Base-by-base conservation (phyloP, 2,113 vertebrate species). In the Austrofundulus limnaeus region DNA sequence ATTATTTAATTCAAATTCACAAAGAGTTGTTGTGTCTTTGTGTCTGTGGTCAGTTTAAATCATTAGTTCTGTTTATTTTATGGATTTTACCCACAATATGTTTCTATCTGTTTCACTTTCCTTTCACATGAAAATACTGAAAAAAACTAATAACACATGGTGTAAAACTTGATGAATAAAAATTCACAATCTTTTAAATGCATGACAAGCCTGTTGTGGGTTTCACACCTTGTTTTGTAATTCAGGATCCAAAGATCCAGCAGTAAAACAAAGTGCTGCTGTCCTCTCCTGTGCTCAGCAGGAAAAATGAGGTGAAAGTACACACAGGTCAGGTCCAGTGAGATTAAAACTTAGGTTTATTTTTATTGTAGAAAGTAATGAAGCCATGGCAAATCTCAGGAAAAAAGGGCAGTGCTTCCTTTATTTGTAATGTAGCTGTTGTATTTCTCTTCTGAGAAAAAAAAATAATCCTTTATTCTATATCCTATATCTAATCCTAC, bases 251-350 rank as follows among this genome's bases (percentile, higher is more conserved):
- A 28, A 28, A 28, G 28, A 47, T 25, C 4, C 16, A 45, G 49
- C 50, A 46, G 17, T 47, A 5, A 63, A 55, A 59, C 48, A 14
- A 70, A 53, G 45, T 31, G 23, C 19, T 57, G 52, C 56, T n/a
- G 34, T 16, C 21, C 47, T 11, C 4, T 38, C 2, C 16, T 51
- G 28, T 42, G 6, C 39, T 58, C 67, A 50, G 72, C 59, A 42
- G 61, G 7, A 41, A 23, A 62, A 59, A 13, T n/a, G 12, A 34
- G 19, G n/a, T 16, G 8, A 9, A 17, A 28, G 11, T 13, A 20
- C 25, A 8, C 12, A 10, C 42, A 15, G 46, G 39, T 68, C 59
- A 45, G 58, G n/a, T 43, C 20, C 54, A 42, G n/a, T 19, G 23
- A 47, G 55, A 16, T 37, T 56, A 20, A 9, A 25, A 5, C n/a